Base-by-base conservation (phyloP, 2,888 invertebrate species). In the Heliconius ismenius region DNA sequence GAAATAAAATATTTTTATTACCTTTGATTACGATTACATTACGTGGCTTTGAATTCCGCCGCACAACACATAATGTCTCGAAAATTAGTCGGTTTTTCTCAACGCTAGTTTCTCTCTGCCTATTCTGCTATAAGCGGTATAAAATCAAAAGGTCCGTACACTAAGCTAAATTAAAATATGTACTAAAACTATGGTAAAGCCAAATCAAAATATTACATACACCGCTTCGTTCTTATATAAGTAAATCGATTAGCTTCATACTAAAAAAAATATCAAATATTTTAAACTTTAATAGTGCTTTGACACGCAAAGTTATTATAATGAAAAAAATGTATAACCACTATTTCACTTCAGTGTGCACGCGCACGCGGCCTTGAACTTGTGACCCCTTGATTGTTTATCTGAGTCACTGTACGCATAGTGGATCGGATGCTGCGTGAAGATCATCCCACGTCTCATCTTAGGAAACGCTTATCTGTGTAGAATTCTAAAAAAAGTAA, bases 381-480 rank as follows among this genome's bases (percentile, higher is more conserved):
- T 75, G 73, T 69, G 77, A 77, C 65, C 75, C 36, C 72, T 62
- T 73, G 76, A 68, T 67, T 67, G 60, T 39, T 62, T 54, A 74
- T 78, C 76, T 75, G 74, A 77, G 72, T 77, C 77, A 75, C 75
- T 73, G 67, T 43, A 73, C 63, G 26, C 15, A 73, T 62, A 26
- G 73, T 62, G 39, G 49, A 72, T 72, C 72, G 60, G 73, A 73
- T 73, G 73, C 62, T 73, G 73, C 26, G 43, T 62, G 24, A 21
- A 73, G 39, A 63, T 73, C 26, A 28, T 54, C 69, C 15, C n/a
- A 58, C 36, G 28, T 58, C 32, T 24, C 32, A 70, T 32, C 70
- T 90, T 90, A 88, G 90, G 88, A 77, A 79, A 73, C 75, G 7
- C 26, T 39, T 54, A 60, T 76, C 73, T 43, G 39, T 73, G 26